Percentiles rank a stretch among this genome's conserved stretches.
Conservation (phyloP, 2,888 invertebrate genomes). For the Eucriotettix oculatus region DNA sequence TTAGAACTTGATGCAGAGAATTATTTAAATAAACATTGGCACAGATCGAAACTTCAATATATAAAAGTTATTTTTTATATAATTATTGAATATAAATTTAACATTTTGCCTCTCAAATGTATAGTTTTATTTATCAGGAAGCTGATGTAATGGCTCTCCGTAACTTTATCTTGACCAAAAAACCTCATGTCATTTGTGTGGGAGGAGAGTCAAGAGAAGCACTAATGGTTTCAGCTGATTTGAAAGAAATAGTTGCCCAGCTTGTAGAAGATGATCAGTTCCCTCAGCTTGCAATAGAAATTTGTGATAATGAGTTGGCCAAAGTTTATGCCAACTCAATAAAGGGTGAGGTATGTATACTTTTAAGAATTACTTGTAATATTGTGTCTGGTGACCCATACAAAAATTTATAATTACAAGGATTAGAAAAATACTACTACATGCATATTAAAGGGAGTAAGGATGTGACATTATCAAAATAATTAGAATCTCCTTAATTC, state of each 20-base stretch:
- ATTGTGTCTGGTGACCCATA: too few species aligned
- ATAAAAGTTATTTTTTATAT: too few species aligned
- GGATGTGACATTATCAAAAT: too few species aligned
- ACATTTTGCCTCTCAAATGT: too few species aligned
- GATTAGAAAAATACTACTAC: too few species aligned
- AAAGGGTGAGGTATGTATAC: slow-evolving; percentile 47
- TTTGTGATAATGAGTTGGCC: slow-evolving; percentile 85
- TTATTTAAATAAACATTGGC: too few species aligned
- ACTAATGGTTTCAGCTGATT: slow-evolving; percentile 59
- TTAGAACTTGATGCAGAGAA: too few species aligned
- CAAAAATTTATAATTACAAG: too few species aligned
- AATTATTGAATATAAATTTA: too few species aligned
- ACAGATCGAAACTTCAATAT: too few species aligned
- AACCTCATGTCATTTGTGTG: slow-evolving; percentile 84
- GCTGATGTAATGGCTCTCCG: slow-evolving; percentile 49
- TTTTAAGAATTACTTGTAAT: not conserved
- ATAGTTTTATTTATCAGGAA: slow-evolving; percentile 23
- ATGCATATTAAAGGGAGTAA: not conserved
- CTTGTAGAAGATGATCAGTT: slow-evolving; percentile 73
- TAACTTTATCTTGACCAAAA: slow-evolving; percentile 75
- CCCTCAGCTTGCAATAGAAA: slow-evolving; percentile 72
- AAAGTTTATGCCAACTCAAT: slow-evolving; percentile 85
- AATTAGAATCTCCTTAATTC: too few species aligned
- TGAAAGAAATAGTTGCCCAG: slow-evolving; percentile 54
- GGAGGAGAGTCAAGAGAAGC: slow-evolving; percentile 86